Conservation (phyloP, 2,113 vertebrate species). For the Myrmecobius fasciatus region DNA sequence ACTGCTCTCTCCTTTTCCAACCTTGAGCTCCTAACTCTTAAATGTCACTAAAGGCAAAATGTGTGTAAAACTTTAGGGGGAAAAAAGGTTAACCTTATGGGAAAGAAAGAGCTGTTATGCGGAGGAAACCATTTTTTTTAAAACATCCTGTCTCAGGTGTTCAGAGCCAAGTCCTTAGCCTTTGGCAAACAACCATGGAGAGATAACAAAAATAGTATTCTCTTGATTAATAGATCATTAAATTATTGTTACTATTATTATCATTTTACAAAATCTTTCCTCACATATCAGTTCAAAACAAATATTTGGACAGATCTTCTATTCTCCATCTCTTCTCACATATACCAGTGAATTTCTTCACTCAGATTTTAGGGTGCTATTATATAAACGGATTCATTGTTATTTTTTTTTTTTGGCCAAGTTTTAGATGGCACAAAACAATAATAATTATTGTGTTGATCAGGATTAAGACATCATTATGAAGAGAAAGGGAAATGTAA, state of each 20-base stretch:
- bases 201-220: background rate
- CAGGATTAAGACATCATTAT: background rate
- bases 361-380: background rate
- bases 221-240: background rate
- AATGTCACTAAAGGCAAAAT: background rate
- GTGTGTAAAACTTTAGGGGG: background rate
- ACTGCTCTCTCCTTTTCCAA: background rate
- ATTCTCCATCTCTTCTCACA: background rate
- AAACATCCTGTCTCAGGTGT: background rate
- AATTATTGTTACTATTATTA: background rate
- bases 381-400: background rate
- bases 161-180: background rate
- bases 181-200: slow-evolving; percentile 3
- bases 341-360: background rate
- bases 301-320: background rate
- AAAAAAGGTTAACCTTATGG: background rate
- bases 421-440: background rate
- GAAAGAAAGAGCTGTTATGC: background rate
- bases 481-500: background rate
- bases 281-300: background rate
- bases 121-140: background rate
- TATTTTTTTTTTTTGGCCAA: background rate
- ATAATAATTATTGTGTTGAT: background rate
- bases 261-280: background rate
- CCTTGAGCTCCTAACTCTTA: background rate